Conservation (phyloP, 2,113 vertebrate species). For the Daboia siamensis region DNA sequence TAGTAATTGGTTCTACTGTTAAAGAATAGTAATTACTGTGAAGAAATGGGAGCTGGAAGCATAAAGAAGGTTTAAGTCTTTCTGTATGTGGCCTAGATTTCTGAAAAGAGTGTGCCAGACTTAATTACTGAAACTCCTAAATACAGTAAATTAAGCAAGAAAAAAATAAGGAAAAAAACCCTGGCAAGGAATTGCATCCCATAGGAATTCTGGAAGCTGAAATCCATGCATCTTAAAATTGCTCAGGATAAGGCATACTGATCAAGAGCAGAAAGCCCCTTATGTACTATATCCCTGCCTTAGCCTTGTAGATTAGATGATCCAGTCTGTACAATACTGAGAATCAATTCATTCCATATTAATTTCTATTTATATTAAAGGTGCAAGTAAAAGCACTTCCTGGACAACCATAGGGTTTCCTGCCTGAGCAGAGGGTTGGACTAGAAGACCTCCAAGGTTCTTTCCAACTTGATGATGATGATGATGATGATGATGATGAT, state of each 20-base stretch:
- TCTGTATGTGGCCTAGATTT: neutral
- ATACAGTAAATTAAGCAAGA: neutral
- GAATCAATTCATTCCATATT: neutral
- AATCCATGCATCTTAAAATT: neutral
- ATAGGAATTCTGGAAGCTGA: neutral
- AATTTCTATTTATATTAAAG: neutral
- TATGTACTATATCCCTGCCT: neutral
- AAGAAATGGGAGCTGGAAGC: neutral
- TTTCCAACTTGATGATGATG: too few relatives aligned
- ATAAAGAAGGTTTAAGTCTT: neutral
- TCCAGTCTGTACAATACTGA: neutral
- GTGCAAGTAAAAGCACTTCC: neutral
- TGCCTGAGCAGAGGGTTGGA: too few relatives aligned
- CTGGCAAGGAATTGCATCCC: neutral
- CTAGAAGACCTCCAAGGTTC: too few relatives aligned
- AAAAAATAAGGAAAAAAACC: neutral
- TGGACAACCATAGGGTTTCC: too few relatives aligned
- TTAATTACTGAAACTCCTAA: neutral
- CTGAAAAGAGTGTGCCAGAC: neutral
- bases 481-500: too few relatives aligned
- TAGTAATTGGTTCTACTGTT: neutral
- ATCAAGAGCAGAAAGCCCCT: neutral
- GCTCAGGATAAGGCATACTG: neutral
- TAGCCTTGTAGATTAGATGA: neutral
- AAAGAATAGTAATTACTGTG: neutral